A percentile compares a stretch with the other conserved stretches of the same genome.
Conservation (phyloP, 2,888 invertebrate species). For the Julus scandinavius region DNA sequence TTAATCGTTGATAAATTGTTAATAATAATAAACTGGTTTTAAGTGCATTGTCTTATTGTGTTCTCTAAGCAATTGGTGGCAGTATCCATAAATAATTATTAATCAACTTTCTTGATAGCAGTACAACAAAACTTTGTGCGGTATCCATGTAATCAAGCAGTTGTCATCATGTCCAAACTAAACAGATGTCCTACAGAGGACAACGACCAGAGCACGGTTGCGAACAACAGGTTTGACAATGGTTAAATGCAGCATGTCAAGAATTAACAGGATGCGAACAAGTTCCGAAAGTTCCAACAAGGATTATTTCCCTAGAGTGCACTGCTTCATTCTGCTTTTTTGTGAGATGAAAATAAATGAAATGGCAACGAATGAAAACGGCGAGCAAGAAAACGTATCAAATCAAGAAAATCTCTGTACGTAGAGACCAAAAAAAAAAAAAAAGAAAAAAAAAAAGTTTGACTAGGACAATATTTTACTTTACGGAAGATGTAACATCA, state of each 20-base stretch:
- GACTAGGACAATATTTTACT: slow-evolving; percentile 39
- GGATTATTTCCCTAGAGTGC: slow-evolving; percentile 19
- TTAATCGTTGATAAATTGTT: too few relatives aligned
- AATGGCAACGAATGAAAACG: slow-evolving; percentile 19
- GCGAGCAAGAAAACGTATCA: background rate
- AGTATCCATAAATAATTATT: too few relatives aligned
- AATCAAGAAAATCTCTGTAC: slow-evolving; percentile 38
- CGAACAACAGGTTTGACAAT: background rate
- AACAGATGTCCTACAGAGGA: background rate
- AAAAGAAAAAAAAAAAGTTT: background rate
- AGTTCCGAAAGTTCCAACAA: slow-evolving; percentile 21
- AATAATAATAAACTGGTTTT: too few relatives aligned
- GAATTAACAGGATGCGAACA: slow-evolving; percentile 15
- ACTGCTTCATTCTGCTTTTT: slow-evolving; percentile 3
- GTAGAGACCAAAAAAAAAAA: background rate
- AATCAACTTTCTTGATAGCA: too few relatives aligned
- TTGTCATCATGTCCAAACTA: too few relatives aligned
- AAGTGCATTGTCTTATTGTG: too few relatives aligned
- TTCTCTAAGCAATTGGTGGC: too few relatives aligned
- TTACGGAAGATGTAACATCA: slow-evolving; percentile 39
- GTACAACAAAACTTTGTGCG: too few relatives aligned
- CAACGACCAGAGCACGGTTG: background rate
- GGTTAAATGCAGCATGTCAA: slow-evolving; percentile 29
- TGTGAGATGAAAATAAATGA: slow-evolving; percentile 42
- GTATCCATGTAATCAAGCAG: too few relatives aligned